Evolutionary conservation across 2,888 invertebrate species (phyloP), one percentile per base, ranked within the genome.

Genomic region (Danaus chrysippus): DNA sequence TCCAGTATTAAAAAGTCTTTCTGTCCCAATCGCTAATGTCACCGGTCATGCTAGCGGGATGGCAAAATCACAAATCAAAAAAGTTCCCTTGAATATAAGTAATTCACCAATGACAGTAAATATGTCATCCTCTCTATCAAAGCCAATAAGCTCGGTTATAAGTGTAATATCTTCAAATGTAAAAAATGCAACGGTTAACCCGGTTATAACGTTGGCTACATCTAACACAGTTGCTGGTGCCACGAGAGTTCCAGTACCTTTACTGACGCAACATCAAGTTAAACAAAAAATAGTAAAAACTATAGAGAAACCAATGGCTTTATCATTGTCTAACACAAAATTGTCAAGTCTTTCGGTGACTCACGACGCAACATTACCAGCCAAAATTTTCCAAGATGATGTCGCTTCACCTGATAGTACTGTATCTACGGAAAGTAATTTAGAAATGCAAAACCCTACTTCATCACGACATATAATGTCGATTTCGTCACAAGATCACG

Each of bases 371-470:
- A 92, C 92, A 10, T 81, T 94, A 15, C 94, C 94, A 0, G 93
- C 93, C 9, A 94, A 94, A 76, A 93, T 94, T 73, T 93, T 94
- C 75, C 93, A 94, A 77, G 93, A 94, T 70, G 94, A 94, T 68
- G 93, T 92, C 0, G 92, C 93, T 0, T 93, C 93, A 0, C 93
- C 93, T 0, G 93, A 93, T 68, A 86, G 89, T 64, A 85, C 90
- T 1, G 83, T 84, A 5, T 71, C 77, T 0, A 74, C 81, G 3
- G 89, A 87, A 65, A 76, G 69, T 63, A 76, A 74, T 64, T 65
- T 73, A 1, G 82, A 83, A 42, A 67, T 75, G 13, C 79, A 77
- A 43, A 78, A 70, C 63, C 70, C 72, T 42, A 75, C 74, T 62
- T 64, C 73, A 8, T 72, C 77, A 0, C 83, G 79, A 57, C 83